Percentiles rank a stretch among this genome's conserved stretches.
These are phyloP conservation scores for Alitta virens DNA, from an alignment of 2,888 invertebrate species.

Conservation along the genomic window DNA sequence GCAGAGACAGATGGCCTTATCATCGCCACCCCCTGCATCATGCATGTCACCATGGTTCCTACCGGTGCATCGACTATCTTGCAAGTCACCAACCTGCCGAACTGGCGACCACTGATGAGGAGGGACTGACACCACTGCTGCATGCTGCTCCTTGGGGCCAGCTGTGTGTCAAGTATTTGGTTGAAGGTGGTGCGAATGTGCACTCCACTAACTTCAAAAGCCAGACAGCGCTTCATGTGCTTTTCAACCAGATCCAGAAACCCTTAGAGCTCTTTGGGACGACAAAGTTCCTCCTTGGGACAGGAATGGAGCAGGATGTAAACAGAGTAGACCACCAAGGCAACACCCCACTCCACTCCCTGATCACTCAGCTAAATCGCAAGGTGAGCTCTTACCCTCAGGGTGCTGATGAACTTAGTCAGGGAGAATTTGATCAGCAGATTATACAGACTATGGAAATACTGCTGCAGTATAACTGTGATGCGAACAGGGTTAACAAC, in stretches of 20 bases:
- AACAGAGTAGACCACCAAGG: conserved; percentile 72
- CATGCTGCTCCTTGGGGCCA: conserved; percentile 72
- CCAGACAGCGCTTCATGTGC: conserved; percentile 63
- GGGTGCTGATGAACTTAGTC: conserved; percentile 60
- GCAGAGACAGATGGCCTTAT: conserved; percentile 58
- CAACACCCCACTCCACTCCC: conserved; percentile 69
- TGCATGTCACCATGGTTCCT: conserved; percentile 65
- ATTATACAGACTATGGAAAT: conserved; percentile 41
- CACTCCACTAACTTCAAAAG: conserved; percentile 69
- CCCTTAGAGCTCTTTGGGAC: conserved; percentile 65
- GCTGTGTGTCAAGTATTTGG: conserved; percentile 63
- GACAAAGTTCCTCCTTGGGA: conserved; percentile 67
- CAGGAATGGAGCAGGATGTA: conserved; percentile 69
- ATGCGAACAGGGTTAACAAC: conserved; percentile 40
- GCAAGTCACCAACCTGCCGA: conserved; percentile 37
- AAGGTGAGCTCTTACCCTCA: conserved; percentile 65
- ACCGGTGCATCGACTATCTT: conserved; percentile 43
- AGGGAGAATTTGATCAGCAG: conserved; percentile 30
- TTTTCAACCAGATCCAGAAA: conserved; percentile 58
- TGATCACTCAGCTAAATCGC: conserved; percentile 60
- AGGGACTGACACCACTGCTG: conserved; percentile 77
- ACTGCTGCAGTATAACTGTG: conserved; percentile 48
- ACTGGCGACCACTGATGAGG: conserved; percentile 55
- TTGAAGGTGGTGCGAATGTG: conserved; percentile 68
- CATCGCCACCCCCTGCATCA: conserved; percentile 32